Evolutionary conservation across 2,113 vertebrate genomes (phyloP).

Genomic region (Chionomys nivalis): DNA sequence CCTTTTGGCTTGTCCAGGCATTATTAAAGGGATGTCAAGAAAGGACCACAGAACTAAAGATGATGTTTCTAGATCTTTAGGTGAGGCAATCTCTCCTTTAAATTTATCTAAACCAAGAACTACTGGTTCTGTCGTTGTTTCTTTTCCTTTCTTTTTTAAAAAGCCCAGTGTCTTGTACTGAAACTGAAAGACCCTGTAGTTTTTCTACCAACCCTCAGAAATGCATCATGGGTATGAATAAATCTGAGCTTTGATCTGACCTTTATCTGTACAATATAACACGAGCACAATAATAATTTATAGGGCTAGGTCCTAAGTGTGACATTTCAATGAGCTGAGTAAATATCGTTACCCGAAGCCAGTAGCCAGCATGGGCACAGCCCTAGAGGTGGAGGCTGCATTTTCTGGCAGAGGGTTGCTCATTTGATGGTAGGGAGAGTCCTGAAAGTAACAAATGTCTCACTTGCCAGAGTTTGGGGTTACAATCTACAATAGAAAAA

Average conservation of each 20-base stretch:
- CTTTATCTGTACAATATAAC: slow-evolving; percentile 80
- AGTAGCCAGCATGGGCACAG: slow-evolving; percentile 28
- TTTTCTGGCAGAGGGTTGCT: slow-evolving; percentile 57
- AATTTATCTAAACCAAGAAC: slow-evolving; percentile 28
- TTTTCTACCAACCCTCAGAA: slow-evolving; percentile 68
- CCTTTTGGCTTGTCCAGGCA: background rate
- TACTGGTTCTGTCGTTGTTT: slow-evolving; percentile 6
- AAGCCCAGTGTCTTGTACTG: background rate
- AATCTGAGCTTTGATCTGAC: slow-evolving; percentile 78
- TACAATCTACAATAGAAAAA: slow-evolving; percentile 11
- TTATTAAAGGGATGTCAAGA: slow-evolving; percentile 44
- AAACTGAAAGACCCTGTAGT: slow-evolving; percentile 42
- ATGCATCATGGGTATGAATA: slow-evolving; percentile 67
- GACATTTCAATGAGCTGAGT: slow-evolving; percentile 81
- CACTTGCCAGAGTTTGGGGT: background rate
- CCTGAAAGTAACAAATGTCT: slow-evolving; percentile 53
- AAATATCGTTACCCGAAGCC: slow-evolving; percentile 77
- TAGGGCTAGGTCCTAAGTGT: slow-evolving; percentile 74
- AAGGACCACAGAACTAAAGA: background rate
- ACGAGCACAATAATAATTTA: slow-evolving; percentile 79
- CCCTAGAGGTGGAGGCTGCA: background rate
- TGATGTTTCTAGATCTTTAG: slow-evolving; percentile 27
- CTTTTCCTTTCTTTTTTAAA: background rate
- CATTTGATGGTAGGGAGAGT: background rate
- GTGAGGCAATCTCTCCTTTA: slow-evolving; percentile 27